Evolutionary conservation across 2,888 invertebrate genomes (phyloP).

Genomic region (Ornithoptera priamus): DNA sequence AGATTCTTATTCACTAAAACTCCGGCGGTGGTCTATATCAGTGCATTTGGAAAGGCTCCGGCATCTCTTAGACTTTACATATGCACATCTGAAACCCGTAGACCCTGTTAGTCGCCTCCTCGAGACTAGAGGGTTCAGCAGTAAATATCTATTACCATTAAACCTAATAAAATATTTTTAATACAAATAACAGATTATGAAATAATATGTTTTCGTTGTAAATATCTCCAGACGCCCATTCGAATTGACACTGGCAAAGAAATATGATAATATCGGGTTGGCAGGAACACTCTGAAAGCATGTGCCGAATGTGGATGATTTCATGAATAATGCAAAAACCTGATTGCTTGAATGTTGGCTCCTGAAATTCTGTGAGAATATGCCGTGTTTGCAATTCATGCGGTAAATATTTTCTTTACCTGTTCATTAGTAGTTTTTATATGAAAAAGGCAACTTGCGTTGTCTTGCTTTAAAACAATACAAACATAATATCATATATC

Average conservation of each 20-base stretch:
- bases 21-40: too few relatives aligned
- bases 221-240: neutral
- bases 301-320: conserved; percentile 64
- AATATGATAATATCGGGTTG: conserved; percentile 19
- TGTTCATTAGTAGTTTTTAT: conserved; percentile 3
- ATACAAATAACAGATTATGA: neutral
- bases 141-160: too few relatives aligned
- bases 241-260: conserved; percentile 20
- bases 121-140: too few relatives aligned
- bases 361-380: conserved; percentile 23
- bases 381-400: conserved; percentile 25
- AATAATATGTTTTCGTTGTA: conserved; percentile 1
- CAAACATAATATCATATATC: neutral
- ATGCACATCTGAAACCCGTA: too few relatives aligned
- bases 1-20: too few relatives aligned
- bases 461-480: neutral
- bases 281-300: conserved; percentile 39
- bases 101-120: too few relatives aligned
- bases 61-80: too few relatives aligned
- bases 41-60: too few relatives aligned
- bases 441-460: neutral
- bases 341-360: conserved; percentile 58
- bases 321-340: conserved; percentile 75
- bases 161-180: too few relatives aligned
- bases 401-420: conserved; percentile 28